Percentiles rank a stretch among this genome's conserved stretches.
phyloP scores from a whole-genome alignment of 2,113 vertebrate genomes.

The Prolemur simus region DNA sequence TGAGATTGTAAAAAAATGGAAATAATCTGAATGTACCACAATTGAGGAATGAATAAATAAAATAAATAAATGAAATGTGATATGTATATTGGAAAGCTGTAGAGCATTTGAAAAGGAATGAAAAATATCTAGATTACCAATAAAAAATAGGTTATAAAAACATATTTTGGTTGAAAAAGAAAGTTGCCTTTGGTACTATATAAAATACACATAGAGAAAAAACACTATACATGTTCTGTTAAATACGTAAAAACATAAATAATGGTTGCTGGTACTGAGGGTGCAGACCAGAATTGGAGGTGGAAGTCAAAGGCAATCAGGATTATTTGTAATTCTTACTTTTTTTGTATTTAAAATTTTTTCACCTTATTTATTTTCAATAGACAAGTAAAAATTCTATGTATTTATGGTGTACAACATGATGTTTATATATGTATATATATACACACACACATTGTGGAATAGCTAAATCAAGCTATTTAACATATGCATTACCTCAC shows the following conservation, averaged over 20 bases:
- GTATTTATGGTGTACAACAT: background rate
- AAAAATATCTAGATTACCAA: background rate
- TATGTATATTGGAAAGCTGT: background rate
- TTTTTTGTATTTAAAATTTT: background rate
- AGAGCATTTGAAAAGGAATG: slow-evolving; percentile 15
- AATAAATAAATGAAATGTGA: background rate
- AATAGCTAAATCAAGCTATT: background rate
- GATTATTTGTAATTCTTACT: background rate
- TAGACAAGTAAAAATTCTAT: background rate
- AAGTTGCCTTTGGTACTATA: background rate
- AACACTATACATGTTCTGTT: background rate
- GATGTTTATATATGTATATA: background rate
- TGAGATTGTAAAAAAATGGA: background rate
- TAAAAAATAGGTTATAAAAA: slow-evolving; percentile 15
- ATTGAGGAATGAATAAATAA: background rate
- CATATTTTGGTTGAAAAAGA: slow-evolving; percentile 14
- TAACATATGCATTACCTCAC: background rate
- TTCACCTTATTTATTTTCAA: background rate
- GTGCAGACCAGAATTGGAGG: background rate
- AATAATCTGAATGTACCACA: slow-evolving; percentile 27
- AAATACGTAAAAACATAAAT: background rate
- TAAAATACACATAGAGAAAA: background rate
- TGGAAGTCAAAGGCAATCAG: background rate
- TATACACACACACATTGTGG: background rate
- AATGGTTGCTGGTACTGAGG: background rate